Conservation (phyloP, 1,140 invertebrate genomes). For the Papilio helenus region DNA sequence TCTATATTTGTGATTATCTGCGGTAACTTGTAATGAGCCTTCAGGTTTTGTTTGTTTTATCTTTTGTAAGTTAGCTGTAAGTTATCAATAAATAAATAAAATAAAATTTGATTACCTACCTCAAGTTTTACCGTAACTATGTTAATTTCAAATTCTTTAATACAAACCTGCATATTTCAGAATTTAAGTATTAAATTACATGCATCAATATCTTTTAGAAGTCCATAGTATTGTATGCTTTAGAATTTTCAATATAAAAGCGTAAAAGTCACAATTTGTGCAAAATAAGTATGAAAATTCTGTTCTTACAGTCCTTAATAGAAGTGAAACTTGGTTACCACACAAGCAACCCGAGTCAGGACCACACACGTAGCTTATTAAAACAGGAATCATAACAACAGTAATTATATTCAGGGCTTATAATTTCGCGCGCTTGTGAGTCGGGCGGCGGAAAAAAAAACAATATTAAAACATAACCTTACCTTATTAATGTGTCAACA, state of each 20-base stretch:
- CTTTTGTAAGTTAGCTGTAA: too few relatives aligned
- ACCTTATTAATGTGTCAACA: slow-evolving; percentile 81
- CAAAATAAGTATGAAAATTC: neutral
- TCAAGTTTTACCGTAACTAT: too few relatives aligned
- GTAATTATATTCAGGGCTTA: slow-evolving; percentile 74
- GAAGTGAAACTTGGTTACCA: slow-evolving; percentile 36
- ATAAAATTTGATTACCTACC: too few relatives aligned
- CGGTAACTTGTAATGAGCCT: too few relatives aligned
- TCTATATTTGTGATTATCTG: too few relatives aligned
- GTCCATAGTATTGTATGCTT: neutral
- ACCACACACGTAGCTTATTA: slow-evolving; percentile 77
- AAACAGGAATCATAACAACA: slow-evolving; percentile 67
- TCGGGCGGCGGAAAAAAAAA: slow-evolving; percentile 61
- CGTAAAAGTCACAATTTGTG: neutral
- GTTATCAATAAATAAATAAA: too few relatives aligned
- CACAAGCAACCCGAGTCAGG: slow-evolving; percentile 55
- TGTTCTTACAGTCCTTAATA: neutral
- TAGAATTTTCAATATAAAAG: neutral
- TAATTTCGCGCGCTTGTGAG: slow-evolving; percentile 70
- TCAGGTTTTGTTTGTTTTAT: too few relatives aligned
- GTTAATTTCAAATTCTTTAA: too few relatives aligned
- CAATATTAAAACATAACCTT: slow-evolving; percentile 79
- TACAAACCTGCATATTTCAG: too few relatives aligned
- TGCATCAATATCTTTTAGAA: neutral
- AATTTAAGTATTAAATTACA: too few relatives aligned